Conservation (phyloP, 2,888 invertebrate genomes). For the Saturnia pavonia region DNA sequence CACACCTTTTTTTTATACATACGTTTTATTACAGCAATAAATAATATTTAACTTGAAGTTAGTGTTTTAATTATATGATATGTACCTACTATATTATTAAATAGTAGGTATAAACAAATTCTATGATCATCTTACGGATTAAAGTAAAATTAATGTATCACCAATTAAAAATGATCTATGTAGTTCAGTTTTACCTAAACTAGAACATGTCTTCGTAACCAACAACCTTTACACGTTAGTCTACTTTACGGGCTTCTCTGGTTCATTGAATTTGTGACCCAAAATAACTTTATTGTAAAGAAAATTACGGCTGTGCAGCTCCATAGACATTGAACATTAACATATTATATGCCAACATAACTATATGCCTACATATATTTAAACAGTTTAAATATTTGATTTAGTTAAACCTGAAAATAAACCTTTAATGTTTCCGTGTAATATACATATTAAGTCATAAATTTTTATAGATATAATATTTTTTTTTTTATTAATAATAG, state of each 20-base stretch:
- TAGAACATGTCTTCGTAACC: not conserved
- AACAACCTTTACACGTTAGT: not conserved
- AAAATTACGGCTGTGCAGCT: conserved; percentile 8
- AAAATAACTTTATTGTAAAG: not conserved
- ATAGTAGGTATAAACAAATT: too few relatives aligned
- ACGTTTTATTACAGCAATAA: too few relatives aligned
- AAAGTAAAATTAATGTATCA: not conserved
- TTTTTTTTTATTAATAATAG: not conserved
- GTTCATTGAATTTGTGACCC: conserved; percentile 13
- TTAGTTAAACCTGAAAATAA: not conserved
- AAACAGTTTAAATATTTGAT: not conserved
- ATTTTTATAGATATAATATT: not conserved
- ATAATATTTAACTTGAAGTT: too few relatives aligned
- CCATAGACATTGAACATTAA: not conserved
- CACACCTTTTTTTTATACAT: too few relatives aligned
- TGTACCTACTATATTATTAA: too few relatives aligned
- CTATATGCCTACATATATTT: not conserved
- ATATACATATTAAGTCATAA: not conserved
- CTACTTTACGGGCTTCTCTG: not conserved
- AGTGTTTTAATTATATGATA: too few relatives aligned
- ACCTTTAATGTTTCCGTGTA: not conserved
- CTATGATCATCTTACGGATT: not conserved
- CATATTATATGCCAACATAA: not conserved
- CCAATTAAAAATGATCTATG: not conserved
- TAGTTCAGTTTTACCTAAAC: not conserved